Conservation (phyloP, 2,797 vertebrate genomes). For the Clarias pachynema region DNA sequence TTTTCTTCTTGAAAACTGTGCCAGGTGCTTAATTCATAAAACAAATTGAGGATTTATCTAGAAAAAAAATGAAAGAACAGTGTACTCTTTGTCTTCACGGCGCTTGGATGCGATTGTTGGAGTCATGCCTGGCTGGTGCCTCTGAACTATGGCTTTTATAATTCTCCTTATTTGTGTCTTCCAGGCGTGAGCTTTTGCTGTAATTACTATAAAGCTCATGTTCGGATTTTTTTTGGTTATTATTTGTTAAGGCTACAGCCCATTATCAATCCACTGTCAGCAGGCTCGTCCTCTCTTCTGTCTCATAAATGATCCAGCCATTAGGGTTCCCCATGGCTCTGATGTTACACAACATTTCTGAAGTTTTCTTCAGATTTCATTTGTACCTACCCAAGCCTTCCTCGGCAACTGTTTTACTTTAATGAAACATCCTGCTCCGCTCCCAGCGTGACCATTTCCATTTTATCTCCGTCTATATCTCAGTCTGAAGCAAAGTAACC, state of each 20-base stretch:
- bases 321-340: background rate
- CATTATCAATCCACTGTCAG: constrained; percentile 14
- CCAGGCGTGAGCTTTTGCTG: background rate
- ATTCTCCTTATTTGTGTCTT: background rate
- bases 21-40: background rate
- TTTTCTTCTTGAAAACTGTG: background rate
- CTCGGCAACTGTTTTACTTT: background rate
- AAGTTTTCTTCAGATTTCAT: background rate
- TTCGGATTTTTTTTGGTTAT: background rate
- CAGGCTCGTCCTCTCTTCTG: background rate
- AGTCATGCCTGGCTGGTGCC: constrained; percentile 5
- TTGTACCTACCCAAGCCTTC: background rate
- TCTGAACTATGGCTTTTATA: background rate
- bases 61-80: background rate
- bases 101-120: background rate
- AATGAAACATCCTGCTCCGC: background rate
- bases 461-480: background rate
- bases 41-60: background rate
- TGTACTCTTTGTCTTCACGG: background rate
- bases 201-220: background rate
- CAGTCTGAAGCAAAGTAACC: background rate
- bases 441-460: constrained; percentile 1
- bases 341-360: background rate
- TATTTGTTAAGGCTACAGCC: background rate
- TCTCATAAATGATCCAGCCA: background rate